These are phyloP conservation scores for Dasypus novemcinctus DNA, from an alignment of 2,113 vertebrate species.

Conservation along the genomic window DNA sequence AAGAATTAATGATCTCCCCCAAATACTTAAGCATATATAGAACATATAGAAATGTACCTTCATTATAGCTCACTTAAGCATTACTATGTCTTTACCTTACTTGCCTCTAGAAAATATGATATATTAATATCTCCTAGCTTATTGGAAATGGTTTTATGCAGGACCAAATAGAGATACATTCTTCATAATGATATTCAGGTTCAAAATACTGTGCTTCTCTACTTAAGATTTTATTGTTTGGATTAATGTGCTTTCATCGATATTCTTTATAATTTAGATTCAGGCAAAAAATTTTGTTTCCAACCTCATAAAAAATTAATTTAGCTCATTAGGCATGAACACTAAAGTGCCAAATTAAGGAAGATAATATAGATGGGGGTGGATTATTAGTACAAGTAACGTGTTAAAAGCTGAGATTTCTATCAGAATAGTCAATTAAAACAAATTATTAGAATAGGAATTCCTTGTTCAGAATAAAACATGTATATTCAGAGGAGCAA, in stretches of 20 bases:
- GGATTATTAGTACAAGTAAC: background rate
- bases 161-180: background rate
- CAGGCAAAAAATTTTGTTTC: background rate
- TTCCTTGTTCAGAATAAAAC: background rate
- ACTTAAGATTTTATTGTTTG: background rate
- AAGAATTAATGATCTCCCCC: background rate
- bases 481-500: background rate
- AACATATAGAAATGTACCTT: background rate
- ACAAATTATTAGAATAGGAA: background rate
- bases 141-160: background rate
- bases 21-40: background rate
- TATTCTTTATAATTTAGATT: background rate
- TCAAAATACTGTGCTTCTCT: background rate
- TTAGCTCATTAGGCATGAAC: background rate
- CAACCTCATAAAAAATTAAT: background rate
- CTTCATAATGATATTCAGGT: background rate
- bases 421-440: background rate
- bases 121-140: background rate
- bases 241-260: background rate
- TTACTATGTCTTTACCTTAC: background rate
- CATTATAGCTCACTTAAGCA: background rate
- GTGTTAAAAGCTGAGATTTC: background rate
- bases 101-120: background rate
- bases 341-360: background rate
- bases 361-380: background rate